Base-by-base conservation (phyloP, 2,888 invertebrate genomes). In the Ophioninae sp. region DNA sequence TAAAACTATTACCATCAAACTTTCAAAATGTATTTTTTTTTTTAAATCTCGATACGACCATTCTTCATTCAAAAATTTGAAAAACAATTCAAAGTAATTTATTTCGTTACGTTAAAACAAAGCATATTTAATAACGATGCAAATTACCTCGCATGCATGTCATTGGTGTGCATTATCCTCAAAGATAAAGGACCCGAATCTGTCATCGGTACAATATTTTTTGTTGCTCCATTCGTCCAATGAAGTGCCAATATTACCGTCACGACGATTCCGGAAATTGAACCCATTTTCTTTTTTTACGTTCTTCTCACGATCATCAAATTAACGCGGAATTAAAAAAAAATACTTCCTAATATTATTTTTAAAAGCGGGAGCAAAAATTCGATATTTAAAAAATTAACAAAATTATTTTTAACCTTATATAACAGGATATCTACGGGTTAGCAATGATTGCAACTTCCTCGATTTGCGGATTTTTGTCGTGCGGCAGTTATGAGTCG, bases 121-220 rank as follows among this genome's bases (percentile, higher is more conserved):
- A 44, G 23, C 5, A 44, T 1, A 5, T 10, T 0, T 30, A 61
- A 73, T 23, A 37, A 23, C 7, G 56, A 44, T 10, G 37, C 23
- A 23, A 70, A 50, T 88, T 87, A 92, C 87, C 94, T 94, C 0
- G 97, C 96, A 91, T 98, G 98, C 95, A 98, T 97, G 91, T 98
- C 98, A 93, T 98, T 98, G 87, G 97, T 98, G 93, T 98, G 98
- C 0, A 98, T 93, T 74, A 98, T 95, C 0, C 96, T 94, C 65
- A 98, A 93, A 85, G 96, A 95, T 86, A 95, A 94, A 86, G 93
- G 93, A 0, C 90, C 91, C 0, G 88, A 89, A 7, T 88, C 50
- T 37, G 10, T n/a, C 2, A 30, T 20, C 83, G n/a, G 74, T 73
- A 0, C 91, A 89, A 30, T 93, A 81, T 86, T 82, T 37, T 84